phyloP scores from a whole-genome alignment of 2,113 vertebrate species.

The Alectura lathami region DNA sequence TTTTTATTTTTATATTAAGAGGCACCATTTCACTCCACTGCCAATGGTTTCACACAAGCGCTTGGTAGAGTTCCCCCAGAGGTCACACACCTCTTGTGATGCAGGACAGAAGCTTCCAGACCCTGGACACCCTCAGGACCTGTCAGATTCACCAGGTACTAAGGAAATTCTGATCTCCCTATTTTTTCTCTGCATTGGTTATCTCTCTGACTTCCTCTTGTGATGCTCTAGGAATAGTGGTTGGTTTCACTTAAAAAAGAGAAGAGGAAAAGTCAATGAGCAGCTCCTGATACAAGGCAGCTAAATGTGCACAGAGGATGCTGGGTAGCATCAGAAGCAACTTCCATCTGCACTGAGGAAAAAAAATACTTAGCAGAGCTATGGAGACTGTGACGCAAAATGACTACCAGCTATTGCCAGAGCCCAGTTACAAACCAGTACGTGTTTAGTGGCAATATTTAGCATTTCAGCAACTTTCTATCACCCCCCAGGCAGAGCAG shows the following conservation, averaged over 20 bases:
- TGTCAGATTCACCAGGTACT: not conserved
- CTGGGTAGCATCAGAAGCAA: not conserved
- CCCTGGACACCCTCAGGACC: not conserved
- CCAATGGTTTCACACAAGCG: accelerated
- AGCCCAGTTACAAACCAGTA: not conserved
- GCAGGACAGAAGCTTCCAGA: not conserved
- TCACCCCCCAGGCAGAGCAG: not conserved
- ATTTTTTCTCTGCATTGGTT: not conserved
- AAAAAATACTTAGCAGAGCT: not conserved
- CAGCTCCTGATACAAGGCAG: not conserved
- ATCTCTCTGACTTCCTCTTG: not conserved
- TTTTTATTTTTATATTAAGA: not conserved
- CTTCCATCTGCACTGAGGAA: not conserved
- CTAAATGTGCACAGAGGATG: not conserved
- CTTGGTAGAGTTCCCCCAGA: accelerated
- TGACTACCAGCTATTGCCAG: not conserved
- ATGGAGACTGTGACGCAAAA: not conserved
- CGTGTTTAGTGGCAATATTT: not conserved
- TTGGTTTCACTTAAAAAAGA: not conserved
- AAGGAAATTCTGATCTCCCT: not conserved
- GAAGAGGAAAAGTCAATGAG: not conserved
- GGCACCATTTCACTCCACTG: accelerated
- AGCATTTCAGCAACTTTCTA: not conserved
- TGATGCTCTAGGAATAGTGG: not conserved
- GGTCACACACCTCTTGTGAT: accelerated